phyloP scores from a whole-genome alignment of 2,797 vertebrate species.

The Oreochromis mossambicus region DNA sequence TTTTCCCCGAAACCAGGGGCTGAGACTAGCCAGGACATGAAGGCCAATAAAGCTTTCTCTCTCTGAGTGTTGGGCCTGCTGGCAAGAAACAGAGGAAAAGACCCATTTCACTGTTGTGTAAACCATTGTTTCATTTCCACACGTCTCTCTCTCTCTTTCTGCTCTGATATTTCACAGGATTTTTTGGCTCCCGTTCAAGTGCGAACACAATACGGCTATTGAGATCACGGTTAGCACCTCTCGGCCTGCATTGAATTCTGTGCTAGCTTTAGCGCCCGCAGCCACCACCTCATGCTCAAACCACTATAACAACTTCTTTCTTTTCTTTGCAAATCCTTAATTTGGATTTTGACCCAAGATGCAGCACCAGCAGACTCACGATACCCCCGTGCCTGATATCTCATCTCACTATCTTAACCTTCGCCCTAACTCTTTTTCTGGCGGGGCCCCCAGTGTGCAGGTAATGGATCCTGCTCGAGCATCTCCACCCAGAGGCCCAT shows the following conservation, averaged over 20 bases:
- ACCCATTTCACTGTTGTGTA: conserved; percentile 73
- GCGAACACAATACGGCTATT: conserved; percentile 78
- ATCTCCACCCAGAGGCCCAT: conserved; percentile 53
- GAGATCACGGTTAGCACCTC: conserved; percentile 68
- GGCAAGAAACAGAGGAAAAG: conserved; percentile 68
- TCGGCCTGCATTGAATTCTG: conserved; percentile 26
- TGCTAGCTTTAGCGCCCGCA: conserved; percentile 43
- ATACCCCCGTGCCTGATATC: neutral
- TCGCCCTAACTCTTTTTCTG: conserved; percentile 38
- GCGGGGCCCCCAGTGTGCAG: conserved; percentile 36
- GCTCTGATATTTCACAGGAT: conserved; percentile 73
- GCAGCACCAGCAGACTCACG: neutral
- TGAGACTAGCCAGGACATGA: conserved; percentile 62
- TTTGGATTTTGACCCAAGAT: conserved; percentile 15
- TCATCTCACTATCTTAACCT: conserved; percentile 34
- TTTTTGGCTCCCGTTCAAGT: conserved; percentile 70
- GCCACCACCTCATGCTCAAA: conserved; percentile 41
- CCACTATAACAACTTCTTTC: conserved; percentile 4
- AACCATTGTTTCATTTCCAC: conserved; percentile 79
- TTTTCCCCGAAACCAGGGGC: conserved; percentile 3
- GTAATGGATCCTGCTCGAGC: conserved; percentile 62
- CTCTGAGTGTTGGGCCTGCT: conserved; percentile 44
- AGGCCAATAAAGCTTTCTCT: conserved; percentile 51
- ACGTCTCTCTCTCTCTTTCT: conserved; percentile 55
- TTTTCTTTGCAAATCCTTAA: neutral